Evolutionary conservation across 2,113 vertebrate genomes (phyloP).

Genomic region (Indicator indicator): DNA sequence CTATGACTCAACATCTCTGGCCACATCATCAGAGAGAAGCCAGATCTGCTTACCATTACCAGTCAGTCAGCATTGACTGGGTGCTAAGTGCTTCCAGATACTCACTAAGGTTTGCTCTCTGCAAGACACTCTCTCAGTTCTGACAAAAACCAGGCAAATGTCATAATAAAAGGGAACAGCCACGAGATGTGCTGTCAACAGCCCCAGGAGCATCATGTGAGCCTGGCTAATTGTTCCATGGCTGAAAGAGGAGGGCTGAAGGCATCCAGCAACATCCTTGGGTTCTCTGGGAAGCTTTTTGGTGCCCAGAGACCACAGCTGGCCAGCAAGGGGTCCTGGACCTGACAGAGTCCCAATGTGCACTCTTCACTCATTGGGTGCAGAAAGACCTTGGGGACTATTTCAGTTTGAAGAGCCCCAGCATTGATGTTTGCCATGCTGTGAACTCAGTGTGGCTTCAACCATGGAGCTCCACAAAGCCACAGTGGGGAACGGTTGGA

Average conservation of each 20-base stretch:
- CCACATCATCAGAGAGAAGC: neutral
- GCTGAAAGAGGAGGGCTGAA: neutral
- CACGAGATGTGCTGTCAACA: neutral
- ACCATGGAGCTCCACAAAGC: neutral
- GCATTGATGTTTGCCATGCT: neutral
- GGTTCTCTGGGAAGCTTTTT: neutral
- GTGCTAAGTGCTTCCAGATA: neutral
- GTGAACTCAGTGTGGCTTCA: neutral
- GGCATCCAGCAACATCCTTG: neutral
- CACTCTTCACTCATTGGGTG: accelerated
- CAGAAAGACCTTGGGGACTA: neutral
- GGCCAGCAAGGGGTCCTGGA: neutral
- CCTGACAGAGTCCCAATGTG: neutral
- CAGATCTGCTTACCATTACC: neutral
- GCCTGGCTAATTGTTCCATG: neutral
- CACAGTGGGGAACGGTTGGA: accelerated
- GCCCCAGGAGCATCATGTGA: neutral
- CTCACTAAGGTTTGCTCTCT: neutral
- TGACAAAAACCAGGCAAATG: neutral
- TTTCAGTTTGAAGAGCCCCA: neutral
- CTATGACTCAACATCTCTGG: neutral
- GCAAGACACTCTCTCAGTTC: neutral
- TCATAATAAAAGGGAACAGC: neutral
- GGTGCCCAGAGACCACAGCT: accelerated
- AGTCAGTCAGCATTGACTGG: neutral